Evolutionary conservation across 2,888 invertebrate species (phyloP).

Genomic region (Thelaira solivaga): DNA sequence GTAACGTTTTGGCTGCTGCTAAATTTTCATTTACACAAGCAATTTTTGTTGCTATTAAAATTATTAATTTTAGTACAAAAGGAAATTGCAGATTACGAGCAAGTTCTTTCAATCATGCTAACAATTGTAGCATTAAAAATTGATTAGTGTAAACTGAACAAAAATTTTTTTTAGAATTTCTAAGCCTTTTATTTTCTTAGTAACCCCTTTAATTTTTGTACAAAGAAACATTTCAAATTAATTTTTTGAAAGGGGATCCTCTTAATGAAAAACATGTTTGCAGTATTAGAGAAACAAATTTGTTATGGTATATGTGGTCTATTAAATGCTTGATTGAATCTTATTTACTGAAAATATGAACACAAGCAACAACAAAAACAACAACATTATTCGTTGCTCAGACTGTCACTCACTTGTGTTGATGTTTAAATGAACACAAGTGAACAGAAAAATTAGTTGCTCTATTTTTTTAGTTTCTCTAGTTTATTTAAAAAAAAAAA

Average conservation of each 20-base stretch:
- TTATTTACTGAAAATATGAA: conserved; percentile 49
- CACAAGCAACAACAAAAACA: neutral
- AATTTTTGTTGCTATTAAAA: too few relatives aligned
- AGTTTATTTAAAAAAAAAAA: neutral
- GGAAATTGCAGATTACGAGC: too few relatives aligned
- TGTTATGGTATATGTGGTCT: conserved; percentile 46
- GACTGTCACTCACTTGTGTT: conserved; percentile 35
- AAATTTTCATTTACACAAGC: too few relatives aligned
- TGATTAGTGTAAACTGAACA: too few relatives aligned
- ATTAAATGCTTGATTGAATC: conserved; percentile 54
- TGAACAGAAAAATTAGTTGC: neutral
- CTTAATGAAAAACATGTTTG: conserved; percentile 15
- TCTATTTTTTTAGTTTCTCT: neutral
- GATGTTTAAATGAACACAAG: conserved; percentile 6
- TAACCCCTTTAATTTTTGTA: neutral
- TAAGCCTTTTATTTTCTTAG: too few relatives aligned
- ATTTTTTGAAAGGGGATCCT: neutral
- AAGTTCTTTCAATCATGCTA: too few relatives aligned
- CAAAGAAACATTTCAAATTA: neutral
- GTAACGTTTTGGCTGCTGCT: too few relatives aligned
- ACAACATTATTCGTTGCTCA: neutral
- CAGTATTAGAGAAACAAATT: neutral
- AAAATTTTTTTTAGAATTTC: too few relatives aligned
- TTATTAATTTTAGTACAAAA: too few relatives aligned
- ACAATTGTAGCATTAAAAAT: too few relatives aligned